Evolutionary conservation across 2,888 invertebrate species (phyloP).

Genomic region (Xylocampa areola): DNA sequence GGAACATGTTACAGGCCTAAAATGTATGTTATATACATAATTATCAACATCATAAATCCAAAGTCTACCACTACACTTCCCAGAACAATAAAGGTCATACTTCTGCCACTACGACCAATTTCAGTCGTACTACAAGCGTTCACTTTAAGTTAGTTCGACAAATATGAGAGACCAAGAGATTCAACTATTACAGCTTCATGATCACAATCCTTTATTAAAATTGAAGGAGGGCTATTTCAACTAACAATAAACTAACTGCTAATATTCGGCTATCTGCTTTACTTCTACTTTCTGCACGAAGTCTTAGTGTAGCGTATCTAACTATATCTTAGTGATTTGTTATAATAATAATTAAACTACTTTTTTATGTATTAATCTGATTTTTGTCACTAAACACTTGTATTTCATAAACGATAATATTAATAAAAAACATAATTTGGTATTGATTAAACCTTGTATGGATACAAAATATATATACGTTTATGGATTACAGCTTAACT

Average conservation of each 20-base stretch:
- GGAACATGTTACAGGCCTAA: too few relatives aligned
- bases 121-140: too few relatives aligned
- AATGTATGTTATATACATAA: too few relatives aligned
- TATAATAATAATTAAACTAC: constrained; percentile 43
- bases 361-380: constrained; percentile 18
- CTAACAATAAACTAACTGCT: constrained; percentile 73
- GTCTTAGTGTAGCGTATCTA: constrained; percentile 47
- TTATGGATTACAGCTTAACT: constrained; percentile 29
- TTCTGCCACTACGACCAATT: too few relatives aligned
- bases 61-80: too few relatives aligned
- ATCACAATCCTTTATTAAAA: constrained; percentile 22
- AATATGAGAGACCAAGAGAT: too few relatives aligned
- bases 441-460: too few relatives aligned
- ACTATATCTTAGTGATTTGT: constrained; percentile 57
- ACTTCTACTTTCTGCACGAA: constrained; percentile 57
- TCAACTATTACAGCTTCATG: not conserved
- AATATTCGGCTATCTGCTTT: constrained; percentile 62
- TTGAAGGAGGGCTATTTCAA: constrained; percentile 71
- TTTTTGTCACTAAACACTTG: constrained; percentile 2
- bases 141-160: too few relatives aligned
- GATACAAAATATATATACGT: too few relatives aligned
- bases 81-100: too few relatives aligned
- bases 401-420: constrained; percentile 23
- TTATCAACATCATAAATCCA: too few relatives aligned
- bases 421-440: too few relatives aligned